Evolutionary conservation across 2,113 vertebrate species (phyloP), one percentile per base, ranked within the genome.

Genomic region (Hucho hucho): DNA sequence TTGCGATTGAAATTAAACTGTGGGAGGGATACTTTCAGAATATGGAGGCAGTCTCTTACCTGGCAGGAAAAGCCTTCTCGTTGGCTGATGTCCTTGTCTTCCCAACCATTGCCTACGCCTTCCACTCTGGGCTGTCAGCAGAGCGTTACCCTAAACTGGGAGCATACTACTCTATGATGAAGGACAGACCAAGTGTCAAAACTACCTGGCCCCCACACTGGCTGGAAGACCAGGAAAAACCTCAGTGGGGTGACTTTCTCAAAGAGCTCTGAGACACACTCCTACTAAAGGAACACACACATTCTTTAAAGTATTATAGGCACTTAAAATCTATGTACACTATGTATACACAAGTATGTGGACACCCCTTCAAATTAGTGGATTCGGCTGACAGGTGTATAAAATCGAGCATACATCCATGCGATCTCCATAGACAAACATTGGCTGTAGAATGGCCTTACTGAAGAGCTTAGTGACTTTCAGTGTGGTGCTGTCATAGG

Each of bases 11-110:
- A 70, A 0, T 93, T 26, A 79, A 87, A 53, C 71, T 93, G 25
- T 94, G 93, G 93, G 92, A 94, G 64, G 79, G 81, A n/a, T 89
- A 94, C 79, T 22, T 93, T 74, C 4, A 80, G 66, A 88, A 90
- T 86, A 58, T 79, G 73, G 79, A 74, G 26, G 49, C 64, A 4
- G 64, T 64, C 6, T 49, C 64, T 22, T 78, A 78, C 61, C 37
- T 88, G 13, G 77, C 85, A 29, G 88, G 88, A 1, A 88, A 75
- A 69, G 70, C 46, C 65, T 87, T 89, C 78, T 81, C 87, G 2
- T 82, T 89, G 85, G 88, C 85, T 6, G 88, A 89, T 70, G 87
- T 87, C 3, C 71, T 86, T 53, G 75, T 77, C 12, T 84, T 89
- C 66, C 88, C 88, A 0, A 6, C 80, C 58, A 56, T 89, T 16